These are phyloP conservation scores for Rachycentron canadum DNA, from an alignment of 2,797 vertebrate genomes.

Conservation along the genomic window DNA sequence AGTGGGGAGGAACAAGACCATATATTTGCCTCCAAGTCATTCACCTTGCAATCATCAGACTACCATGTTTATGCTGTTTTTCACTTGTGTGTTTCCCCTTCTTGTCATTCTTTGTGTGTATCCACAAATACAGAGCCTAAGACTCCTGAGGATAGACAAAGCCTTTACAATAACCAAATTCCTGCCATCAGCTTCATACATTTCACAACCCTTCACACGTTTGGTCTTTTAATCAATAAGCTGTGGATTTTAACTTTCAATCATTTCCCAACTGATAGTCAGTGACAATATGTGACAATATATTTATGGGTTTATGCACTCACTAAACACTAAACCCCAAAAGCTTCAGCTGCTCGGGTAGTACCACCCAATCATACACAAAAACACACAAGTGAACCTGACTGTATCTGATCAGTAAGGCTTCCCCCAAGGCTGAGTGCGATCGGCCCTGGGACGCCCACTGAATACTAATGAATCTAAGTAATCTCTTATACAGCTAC, in stretches of 20 bases:
- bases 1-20: conserved; percentile 3
- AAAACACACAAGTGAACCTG: neutral
- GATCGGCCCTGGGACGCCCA: conserved; percentile 4
- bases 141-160: neutral
- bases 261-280: neutral
- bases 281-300: neutral
- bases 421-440: conserved; percentile 23
- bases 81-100: conserved; percentile 10
- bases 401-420: neutral
- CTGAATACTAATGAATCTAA: conserved; percentile 44
- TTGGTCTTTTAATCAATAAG: conserved; percentile 7
- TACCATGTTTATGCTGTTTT: conserved; percentile 15
- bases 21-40: conserved; percentile 6
- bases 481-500: conserved; percentile 5
- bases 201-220: neutral
- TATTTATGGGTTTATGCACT: conserved; percentile 1
- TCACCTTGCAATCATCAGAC: neutral
- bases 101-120: conserved; percentile 6
- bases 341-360: conserved; percentile 6
- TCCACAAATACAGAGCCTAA: conserved; percentile 1
- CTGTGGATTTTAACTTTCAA: conserved; percentile 10
- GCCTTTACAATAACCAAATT: neutral
- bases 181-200: neutral
- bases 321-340: neutral
- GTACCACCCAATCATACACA: neutral